These are phyloP conservation scores for Zelleria hepariella DNA, from an alignment of 2,888 invertebrate species.

Conservation along the genomic window DNA sequence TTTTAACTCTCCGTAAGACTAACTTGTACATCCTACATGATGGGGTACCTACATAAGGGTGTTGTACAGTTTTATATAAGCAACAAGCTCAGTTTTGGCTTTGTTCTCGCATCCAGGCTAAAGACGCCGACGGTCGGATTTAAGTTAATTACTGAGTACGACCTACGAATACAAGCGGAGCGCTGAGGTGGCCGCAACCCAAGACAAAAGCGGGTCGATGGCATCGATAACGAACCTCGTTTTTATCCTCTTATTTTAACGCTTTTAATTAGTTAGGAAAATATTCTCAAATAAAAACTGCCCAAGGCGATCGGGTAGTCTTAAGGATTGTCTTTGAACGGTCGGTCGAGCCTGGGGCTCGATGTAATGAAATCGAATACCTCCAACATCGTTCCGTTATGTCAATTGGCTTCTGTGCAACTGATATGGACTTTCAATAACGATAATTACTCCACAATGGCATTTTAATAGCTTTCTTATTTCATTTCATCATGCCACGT, in stretches of 20 bases:
- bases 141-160: conserved; percentile 66
- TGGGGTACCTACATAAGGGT: too few relatives aligned
- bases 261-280: conserved; percentile 73
- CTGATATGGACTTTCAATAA: conserved; percentile 45
- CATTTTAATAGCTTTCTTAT: conserved; percentile 37
- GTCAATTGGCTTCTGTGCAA: conserved; percentile 58
- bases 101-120: conserved; percentile 3
- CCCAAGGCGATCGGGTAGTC: conserved; percentile 43
- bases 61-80: background rate
- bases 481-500: background rate
- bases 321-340: conserved; percentile 57
- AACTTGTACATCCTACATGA: too few relatives aligned
- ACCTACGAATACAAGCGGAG: conserved; percentile 24
- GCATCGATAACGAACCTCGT: conserved; percentile 66
- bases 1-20: too few relatives aligned
- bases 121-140: conserved; percentile 29
- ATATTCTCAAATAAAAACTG: conserved; percentile 68
- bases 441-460: conserved; percentile 38
- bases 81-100: background rate
- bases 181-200: conserved; percentile 53
- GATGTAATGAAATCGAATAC: conserved; percentile 42
- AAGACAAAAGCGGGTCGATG: conserved; percentile 65
- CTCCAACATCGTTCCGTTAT: conserved; percentile 25
- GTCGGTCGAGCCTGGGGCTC: conserved; percentile 41
- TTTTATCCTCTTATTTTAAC: conserved; percentile 69